A percentile compares a stretch with the other conserved stretches of the same genome.
phyloP scores from a whole-genome alignment of 2,797 vertebrate genomes.

The Brachyalestes nurse region DNA sequence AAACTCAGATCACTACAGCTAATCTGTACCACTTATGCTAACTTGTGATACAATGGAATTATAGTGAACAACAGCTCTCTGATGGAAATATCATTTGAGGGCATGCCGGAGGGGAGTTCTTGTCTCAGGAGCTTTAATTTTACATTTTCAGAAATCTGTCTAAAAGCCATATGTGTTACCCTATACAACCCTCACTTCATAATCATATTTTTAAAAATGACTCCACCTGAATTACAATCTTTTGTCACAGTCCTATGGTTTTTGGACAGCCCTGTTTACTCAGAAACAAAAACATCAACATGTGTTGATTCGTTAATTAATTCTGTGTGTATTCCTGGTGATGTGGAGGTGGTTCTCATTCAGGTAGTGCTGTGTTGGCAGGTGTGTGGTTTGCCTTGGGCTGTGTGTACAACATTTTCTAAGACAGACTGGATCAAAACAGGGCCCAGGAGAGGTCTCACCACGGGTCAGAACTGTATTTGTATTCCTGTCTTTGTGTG shows the following conservation, averaged over 20 bases:
- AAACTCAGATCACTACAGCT: too few relatives aligned
- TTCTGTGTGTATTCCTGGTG: not conserved
- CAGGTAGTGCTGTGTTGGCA: not conserved
- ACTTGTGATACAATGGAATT: too few relatives aligned
- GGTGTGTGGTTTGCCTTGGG: not conserved
- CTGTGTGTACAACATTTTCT: not conserved
- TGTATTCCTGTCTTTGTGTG: too few relatives aligned
- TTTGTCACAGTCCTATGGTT: not conserved
- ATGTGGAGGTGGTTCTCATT: not conserved
- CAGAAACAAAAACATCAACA: not conserved
- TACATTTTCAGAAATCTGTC: too few relatives aligned
- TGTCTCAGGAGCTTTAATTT: too few relatives aligned
- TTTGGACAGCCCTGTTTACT: not conserved
- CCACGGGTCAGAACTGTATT: not conserved
- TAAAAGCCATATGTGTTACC: too few relatives aligned
- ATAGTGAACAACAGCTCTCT: too few relatives aligned
- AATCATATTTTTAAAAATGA: too few relatives aligned
- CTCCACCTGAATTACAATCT: not conserved
- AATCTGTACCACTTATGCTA: too few relatives aligned
- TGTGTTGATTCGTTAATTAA: not conserved
- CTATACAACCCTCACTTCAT: too few relatives aligned
- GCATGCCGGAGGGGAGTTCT: too few relatives aligned
- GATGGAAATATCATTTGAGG: too few relatives aligned
- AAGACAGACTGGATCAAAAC: slow-evolving; percentile 1
- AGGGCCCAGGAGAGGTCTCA: not conserved